Base-by-base conservation (phyloP, 2,888 invertebrate species). In the Cheilosia vernalis region DNA sequence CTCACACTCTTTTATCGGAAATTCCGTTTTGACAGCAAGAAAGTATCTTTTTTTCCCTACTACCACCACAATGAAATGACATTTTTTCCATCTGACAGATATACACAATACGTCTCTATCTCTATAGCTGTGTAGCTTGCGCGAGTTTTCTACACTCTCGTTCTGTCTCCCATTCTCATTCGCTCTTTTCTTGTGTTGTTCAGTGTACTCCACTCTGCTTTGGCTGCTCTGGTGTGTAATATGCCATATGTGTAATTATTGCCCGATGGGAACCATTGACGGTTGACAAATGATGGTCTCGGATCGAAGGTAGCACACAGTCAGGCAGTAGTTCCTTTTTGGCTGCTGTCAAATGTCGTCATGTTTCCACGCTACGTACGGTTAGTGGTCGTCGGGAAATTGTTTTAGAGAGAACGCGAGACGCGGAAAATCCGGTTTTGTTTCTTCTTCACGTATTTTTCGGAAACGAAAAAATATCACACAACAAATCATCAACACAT, bases 281-380 rank as follows among this genome's bases (percentile, higher is more conserved):
- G 82, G 83, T 83, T 83, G 83, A 87, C 87, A 87, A 87, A 83
- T 83, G 87, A 83, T 87, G 83, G 83, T 83, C 82, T 87, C 83
- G 83, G 79, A 83, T 87, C 87, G 87, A 87, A 89, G 90, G 90
- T 90, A 88, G 89, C 85, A 85, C 81, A 85, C 81, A 85, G 85
- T 77, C 81, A 85, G 90, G 89, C 88, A 90, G 90, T 90, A 91
- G 91, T 91, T 91, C 91, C 91, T 91, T 91, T 91, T 90, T 90
- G 90, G 91, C 91, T 91, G 91, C 90, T 89, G 91, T 91, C 90
- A 90, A 91, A 90, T 90, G 91, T 91, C 90, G 91, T 91, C 91
- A 90, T 91, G 89, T 88, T 88, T 85, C 87, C 81, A 85, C 77
- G 85, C 76, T 81, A 81, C 85, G 81, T 85, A 72, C 70, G 85